Evolutionary conservation across 2,797 vertebrate species (phyloP).

Genomic region (Artibeus lituratus): DNA sequence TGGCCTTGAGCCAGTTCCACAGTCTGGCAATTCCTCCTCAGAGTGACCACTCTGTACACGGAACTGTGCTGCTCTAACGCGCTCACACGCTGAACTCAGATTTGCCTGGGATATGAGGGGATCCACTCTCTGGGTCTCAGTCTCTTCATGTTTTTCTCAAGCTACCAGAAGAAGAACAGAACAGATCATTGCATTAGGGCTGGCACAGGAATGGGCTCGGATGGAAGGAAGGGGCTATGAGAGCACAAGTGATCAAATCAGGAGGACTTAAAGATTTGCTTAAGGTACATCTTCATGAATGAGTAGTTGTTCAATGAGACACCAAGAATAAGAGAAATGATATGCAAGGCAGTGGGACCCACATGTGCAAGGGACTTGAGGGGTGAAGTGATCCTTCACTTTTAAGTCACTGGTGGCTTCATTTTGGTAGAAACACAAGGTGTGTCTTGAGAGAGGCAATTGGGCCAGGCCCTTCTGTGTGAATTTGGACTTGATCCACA

Average conservation of each 20-base stretch:
- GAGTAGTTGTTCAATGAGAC: background rate
- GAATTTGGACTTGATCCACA: background rate
- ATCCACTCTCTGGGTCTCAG: background rate
- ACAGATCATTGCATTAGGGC: background rate
- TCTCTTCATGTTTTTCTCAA: background rate
- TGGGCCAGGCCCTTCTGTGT: background rate
- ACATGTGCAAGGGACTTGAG: background rate
- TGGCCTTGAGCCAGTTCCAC: background rate
- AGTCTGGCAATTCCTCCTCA: background rate
- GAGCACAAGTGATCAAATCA: background rate
- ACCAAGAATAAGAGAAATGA: background rate
- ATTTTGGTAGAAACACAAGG: background rate
- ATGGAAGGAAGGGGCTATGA: background rate
- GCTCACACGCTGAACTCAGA: background rate
- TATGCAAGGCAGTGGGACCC: background rate
- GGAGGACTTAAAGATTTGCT: background rate
- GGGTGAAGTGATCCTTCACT: background rate
- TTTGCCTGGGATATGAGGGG: background rate
- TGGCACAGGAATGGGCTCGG: background rate
- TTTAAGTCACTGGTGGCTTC: background rate
- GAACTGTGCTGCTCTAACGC: background rate
- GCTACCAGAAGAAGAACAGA: background rate
- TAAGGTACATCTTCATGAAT: background rate
- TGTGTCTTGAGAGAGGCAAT: background rate
- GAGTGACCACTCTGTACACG: background rate